phyloP scores from a whole-genome alignment of 1,140 invertebrate genomes.

The Oryctes rhinoceros region DNA sequence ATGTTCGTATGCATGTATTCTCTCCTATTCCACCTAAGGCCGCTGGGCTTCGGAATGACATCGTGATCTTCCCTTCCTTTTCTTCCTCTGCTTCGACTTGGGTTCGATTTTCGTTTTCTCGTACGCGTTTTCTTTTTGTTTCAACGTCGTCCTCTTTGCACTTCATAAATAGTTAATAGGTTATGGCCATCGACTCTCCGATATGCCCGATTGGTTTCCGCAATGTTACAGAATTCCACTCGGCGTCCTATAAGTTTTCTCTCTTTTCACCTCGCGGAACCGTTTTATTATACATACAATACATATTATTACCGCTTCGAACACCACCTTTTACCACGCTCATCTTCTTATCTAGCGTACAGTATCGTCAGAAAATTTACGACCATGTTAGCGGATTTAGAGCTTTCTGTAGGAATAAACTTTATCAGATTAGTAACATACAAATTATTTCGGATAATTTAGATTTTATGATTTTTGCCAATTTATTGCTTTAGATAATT shows the following conservation, averaged over 20 bases:
- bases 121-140: background rate
- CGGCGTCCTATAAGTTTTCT: background rate
- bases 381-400: too few relatives aligned
- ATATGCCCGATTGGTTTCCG: slow-evolving; percentile 44
- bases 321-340: background rate
- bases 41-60: slow-evolving; percentile 43
- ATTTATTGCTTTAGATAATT: too few relatives aligned
- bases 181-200: slow-evolving; percentile 41
- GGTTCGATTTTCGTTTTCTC: background rate
- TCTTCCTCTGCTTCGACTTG: too few relatives aligned
- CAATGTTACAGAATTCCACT: slow-evolving; percentile 45
- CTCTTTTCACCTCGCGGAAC: background rate
- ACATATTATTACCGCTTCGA: slow-evolving; percentile 25
- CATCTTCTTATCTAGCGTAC: background rate
- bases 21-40: background rate
- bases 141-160: slow-evolving; percentile 48
- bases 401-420: too few relatives aligned
- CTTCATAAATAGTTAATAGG: slow-evolving; percentile 49
- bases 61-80: slow-evolving; percentile 45
- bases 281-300: slow-evolving; percentile 32
- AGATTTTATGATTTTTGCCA: too few relatives aligned
- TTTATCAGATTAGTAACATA: too few relatives aligned
- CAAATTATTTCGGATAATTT: too few relatives aligned
- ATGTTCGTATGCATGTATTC: slow-evolving; percentile 20
- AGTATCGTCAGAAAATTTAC: too few relatives aligned